Evolutionary conservation across 2,888 invertebrate species (phyloP), one percentile per base, ranked within the genome.

Genomic region (Carabus problematicus): DNA sequence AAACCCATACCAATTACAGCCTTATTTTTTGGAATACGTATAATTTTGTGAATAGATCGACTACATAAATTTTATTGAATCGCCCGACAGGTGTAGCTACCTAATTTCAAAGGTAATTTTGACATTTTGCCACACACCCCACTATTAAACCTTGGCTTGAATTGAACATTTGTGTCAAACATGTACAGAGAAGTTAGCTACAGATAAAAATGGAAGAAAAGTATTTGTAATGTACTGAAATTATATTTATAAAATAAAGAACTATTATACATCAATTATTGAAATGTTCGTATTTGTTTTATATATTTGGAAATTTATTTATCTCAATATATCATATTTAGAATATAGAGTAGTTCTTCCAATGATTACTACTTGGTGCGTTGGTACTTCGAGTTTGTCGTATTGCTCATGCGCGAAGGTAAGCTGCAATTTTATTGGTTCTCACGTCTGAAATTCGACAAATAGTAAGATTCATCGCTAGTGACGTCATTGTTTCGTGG

Each of bases 401-500:
- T 29, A 29, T n/a, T 52, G 16, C 52, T 2, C 52, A 52, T 52
- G 52, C 52, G 52, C 12, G 1, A 2, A 45, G 2, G 16, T 29
- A 52, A 8, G 16, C 52, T 52, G 9, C n/a, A 7, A 52, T 16
- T 4, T 3, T 16, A 52, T 52, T 52, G 52, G 52, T 16, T 12
- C 9, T 64, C 29, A 39, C 43, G 19, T 55, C 64, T 56, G 39
- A 64, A 64, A 55, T 39, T 11, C 39, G 43, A 56, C 64, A 43
- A 64, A 64, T 64, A 52, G n/a, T 40, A 41, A 52, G 41, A 54
- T 47, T 40, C 16, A 52, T 43, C n/a, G 8, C 29, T 56, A 42
- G 16, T 64, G 64, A 64, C 64, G 64, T 64, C 64, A 64, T 9
- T n/a, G 1, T 45, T 47, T 19, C 8, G 8, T 42, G 64, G 45